Evolutionary conservation across 2,888 invertebrate genomes (phyloP), one percentile per base, ranked within the genome.

Genomic region (Lampropteryx suffumata): DNA sequence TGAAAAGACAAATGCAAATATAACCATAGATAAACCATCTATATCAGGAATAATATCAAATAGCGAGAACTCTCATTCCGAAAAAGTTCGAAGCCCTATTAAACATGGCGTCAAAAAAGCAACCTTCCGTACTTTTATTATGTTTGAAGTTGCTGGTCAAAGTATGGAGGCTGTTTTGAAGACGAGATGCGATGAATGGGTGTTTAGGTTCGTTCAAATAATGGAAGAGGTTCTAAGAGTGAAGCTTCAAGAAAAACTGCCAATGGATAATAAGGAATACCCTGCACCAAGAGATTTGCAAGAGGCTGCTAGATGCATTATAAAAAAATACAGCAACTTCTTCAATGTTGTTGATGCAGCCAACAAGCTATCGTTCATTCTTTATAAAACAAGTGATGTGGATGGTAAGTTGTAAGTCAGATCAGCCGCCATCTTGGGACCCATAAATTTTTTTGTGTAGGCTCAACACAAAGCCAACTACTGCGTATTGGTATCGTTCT

Each of bases 151-250:
- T 6, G 73, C 69, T 5, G 67, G 65, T 51, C 52, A 64, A 27
- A 52, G 21, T 13, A 84, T 85, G 81, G 73, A 77, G 36, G 73
- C 83, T 3, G 64, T 66, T 61, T 71, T 89, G 27, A 70, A 36
- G 60, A 65, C 59, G 30, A 74, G 79, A 56, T 64, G 67, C 28
- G 85, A 88, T 28, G 86, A 87, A 61, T 89, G 84, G 84, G 64
- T 86, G 5, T 80, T 81, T 24, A 74, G 83, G 47, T 87, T 83
- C 55, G 63, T 76, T 10, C 84, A 87, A 65, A 82, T 85, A 67
- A 87, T 90, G 85, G 87, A 87, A 62, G 84, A 87, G 49, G 79
- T 71, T 6, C 57, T 89, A 21, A 71, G 73, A 26, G 76, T 79
- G 50, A 65, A 85, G 27, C 62, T 88, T 46, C 69, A 72, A 11